Evolutionary conservation across 2,797 vertebrate genomes (phyloP), one percentile per base, ranked within the genome.

Genomic region (Discoglossus pictus): DNA sequence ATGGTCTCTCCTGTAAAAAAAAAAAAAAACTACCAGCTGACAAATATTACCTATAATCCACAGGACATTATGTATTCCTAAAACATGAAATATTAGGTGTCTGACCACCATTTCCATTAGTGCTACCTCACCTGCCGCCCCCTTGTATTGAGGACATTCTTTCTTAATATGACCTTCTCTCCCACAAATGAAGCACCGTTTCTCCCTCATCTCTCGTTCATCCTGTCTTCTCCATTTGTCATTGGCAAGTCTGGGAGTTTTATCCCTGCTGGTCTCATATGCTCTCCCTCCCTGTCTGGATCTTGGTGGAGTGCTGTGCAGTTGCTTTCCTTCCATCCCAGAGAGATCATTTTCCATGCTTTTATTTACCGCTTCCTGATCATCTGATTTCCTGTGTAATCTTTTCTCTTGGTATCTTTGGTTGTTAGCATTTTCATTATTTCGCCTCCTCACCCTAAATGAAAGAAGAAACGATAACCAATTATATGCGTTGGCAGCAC

Each of bases 111-210:
- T 31, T 31, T 31, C 27, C 27, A 31, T 4, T 4, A 31, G 27
- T 70, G n/a, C n/a, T n/a, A n/a, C 52, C 78, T 50, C 84, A 96
- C 94, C 94, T 91, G 89, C 65, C 75, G 86, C 70, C 78, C 84
- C 90, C 88, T 89, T 92, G 78, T 92, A 90, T n/a, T 90, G 88
- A 13, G 87, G 90, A 54, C 95, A 98, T 76, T 98, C 94, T 76
- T 90, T 97, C 86, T 93, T 98, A 73, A 98, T 92, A 79, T 98
- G 96, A 62, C 89, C 72, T 76, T 82, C 91, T 69, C 90, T 91
- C 68, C 94, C 92, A 84, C 96, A 98, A 67, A 93, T 86, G 77
- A 87, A 98, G 78, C 96, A 98, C 58, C 95, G 90, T 11, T 89
- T 91, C 63, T 95, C 88, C 83, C 82, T 81, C 25, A 80, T 39